phyloP scores from a whole-genome alignment of 2,797 vertebrate species.

The Hydrophis major region DNA sequence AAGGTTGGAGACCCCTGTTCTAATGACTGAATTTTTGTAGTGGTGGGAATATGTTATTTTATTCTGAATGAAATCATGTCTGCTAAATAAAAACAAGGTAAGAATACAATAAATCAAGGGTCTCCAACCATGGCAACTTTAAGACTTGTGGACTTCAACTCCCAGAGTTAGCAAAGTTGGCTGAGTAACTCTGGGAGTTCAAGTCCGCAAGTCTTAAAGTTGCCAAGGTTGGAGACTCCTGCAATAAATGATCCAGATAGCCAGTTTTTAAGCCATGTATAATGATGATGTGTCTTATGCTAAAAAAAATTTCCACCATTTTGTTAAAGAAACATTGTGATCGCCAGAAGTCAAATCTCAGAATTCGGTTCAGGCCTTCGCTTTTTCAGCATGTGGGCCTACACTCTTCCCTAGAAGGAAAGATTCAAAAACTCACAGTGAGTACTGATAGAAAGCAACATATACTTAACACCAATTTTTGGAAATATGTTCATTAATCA shows the following conservation, averaged over 20 bases:
- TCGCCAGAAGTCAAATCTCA: conserved; percentile 93
- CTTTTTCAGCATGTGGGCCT: conserved; percentile 97
- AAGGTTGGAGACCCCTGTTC: neutral
- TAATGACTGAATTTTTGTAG: neutral
- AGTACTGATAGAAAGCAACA: conserved; percentile 49
- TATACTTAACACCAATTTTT: neutral
- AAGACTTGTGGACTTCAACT: no score
- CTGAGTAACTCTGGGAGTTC: no score
- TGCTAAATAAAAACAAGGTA: neutral
- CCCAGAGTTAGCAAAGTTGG: no score
- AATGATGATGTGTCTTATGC: neutral
- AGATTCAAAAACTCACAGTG: conserved; percentile 98
- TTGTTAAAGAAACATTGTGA: conserved; percentile 91
- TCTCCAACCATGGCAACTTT: no score
- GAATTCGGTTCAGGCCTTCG: conserved; percentile 94
- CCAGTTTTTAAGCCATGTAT: neutral
- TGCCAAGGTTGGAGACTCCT: no score
- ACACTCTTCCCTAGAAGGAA: conserved; percentile 96
- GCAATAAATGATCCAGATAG: neutral
- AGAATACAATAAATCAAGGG: neutral
- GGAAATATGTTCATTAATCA: neutral
- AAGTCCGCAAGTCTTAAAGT: no score
- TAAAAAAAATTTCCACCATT: conserved; percentile 26
- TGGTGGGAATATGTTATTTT: neutral
- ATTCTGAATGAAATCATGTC: no score